Conservation (phyloP, 2,888 invertebrate species). For the Achlya flavicornis region DNA sequence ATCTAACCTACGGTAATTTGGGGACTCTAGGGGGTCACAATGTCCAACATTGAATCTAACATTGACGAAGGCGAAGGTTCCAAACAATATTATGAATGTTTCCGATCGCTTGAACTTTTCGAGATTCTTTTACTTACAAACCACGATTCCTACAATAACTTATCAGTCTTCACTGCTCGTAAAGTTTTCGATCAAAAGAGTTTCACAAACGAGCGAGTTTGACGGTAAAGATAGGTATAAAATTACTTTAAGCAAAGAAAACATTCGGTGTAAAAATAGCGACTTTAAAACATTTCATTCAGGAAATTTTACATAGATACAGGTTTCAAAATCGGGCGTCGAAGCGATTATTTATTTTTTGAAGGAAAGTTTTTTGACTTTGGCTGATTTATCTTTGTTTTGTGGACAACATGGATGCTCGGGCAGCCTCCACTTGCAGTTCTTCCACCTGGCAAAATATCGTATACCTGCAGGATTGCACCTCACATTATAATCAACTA, state of each 20-base stretch:
- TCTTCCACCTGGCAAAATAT: conserved; percentile 94
- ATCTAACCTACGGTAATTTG: conserved; percentile 74
- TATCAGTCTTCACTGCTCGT: conserved; percentile 83
- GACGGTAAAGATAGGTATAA: conserved; percentile 66
- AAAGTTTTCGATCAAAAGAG: conserved; percentile 73
- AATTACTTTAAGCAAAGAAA: conserved; percentile 66
- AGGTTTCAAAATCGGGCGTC: conserved; percentile 65
- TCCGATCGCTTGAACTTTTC: conserved; percentile 66
- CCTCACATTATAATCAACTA: conserved; percentile 83
- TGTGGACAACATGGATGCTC: conserved; percentile 87
- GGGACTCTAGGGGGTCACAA: conserved; percentile 71
- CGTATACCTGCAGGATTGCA: conserved; percentile 88
- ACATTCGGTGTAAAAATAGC: conserved; percentile 79
- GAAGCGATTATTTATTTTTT: conserved; percentile 79
- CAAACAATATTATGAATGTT: conserved; percentile 60
- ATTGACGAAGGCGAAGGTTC: conserved; percentile 74
- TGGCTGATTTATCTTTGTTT: conserved; percentile 83
- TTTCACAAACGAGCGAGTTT: conserved; percentile 71
- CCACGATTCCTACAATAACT: conserved; percentile 73
- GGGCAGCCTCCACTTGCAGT: conserved; percentile 90
- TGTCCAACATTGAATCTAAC: conserved; percentile 76
- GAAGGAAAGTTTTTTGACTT: conserved; percentile 79
- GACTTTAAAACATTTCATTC: conserved; percentile 75
- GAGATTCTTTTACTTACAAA: conserved; percentile 69
- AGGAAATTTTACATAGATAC: conserved; percentile 77